Percentiles rank a stretch among this genome's conserved stretches.
phyloP scores from a whole-genome alignment of 2,797 vertebrate genomes.

The Sebastes matsubarae region DNA sequence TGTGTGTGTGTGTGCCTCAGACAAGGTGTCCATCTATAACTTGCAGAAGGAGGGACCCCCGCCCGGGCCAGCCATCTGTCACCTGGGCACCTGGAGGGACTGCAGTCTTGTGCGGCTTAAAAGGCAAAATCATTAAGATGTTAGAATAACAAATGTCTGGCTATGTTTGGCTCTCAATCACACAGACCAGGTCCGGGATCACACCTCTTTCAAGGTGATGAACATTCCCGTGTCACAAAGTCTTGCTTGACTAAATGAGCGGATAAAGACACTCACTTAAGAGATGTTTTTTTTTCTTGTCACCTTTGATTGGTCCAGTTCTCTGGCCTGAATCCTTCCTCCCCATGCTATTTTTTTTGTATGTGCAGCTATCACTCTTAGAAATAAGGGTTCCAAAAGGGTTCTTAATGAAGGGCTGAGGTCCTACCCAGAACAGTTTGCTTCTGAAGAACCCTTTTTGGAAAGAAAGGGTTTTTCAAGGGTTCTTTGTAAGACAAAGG shows the following conservation, averaged over 20 bases:
- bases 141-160: slow-evolving; percentile 64
- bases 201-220: slow-evolving; percentile 30
- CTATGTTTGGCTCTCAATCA: slow-evolving; percentile 54
- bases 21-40: slow-evolving; percentile 67
- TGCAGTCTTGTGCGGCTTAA: slow-evolving; percentile 39
- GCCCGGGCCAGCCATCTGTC: slow-evolving; percentile 74
- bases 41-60: slow-evolving; percentile 55
- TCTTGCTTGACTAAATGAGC: not conserved
- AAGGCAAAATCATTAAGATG: slow-evolving; percentile 66
- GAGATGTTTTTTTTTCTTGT: not conserved
- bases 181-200: not conserved
- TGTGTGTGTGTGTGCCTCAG: slow-evolving; percentile 17
- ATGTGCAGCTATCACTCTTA: too few species aligned
- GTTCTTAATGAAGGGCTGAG: too few species aligned
- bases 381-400: too few species aligned
- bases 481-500: too few species aligned
- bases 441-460: too few species aligned
- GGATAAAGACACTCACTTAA: slow-evolving; percentile 6
- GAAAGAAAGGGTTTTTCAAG: too few species aligned
- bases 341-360: not conserved
- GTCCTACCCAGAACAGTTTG: too few species aligned
- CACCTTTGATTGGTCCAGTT: not conserved
- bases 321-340: not conserved
- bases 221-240: not conserved
- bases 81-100: slow-evolving; percentile 67